Percentiles rank a stretch among this genome's conserved stretches.
Evolutionary conservation across 2,113 vertebrate genomes (phyloP).

Genomic region (Bubalus kerabau): DNA sequence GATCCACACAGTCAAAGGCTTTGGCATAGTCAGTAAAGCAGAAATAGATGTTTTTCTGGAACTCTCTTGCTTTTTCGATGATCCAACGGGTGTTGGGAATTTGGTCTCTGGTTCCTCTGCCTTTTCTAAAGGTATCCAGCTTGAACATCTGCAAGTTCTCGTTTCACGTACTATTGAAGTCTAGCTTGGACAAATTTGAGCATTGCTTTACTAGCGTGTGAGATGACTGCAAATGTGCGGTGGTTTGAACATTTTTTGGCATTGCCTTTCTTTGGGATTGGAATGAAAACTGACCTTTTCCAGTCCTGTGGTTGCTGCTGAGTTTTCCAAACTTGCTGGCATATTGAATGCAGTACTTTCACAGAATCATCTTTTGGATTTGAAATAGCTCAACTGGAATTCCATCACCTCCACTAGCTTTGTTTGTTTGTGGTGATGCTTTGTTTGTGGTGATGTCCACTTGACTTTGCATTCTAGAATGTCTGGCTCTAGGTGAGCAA

Average conservation of each 20-base stretch:
- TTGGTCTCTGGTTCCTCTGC: neutral
- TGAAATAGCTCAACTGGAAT: neutral
- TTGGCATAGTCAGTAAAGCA: neutral
- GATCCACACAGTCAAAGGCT: neutral
- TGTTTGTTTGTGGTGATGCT: neutral
- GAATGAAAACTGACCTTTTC: neutral
- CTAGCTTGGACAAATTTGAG: neutral
- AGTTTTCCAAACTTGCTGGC: neutral
- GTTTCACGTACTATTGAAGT: neutral
- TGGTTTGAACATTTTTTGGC: neutral
- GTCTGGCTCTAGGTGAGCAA: neutral
- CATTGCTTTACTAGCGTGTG: neutral
- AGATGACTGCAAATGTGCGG: rapidly evolving
- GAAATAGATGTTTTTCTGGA: neutral
- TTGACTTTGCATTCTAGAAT: neutral
- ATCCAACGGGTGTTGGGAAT: neutral
- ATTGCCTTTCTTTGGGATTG: neutral
- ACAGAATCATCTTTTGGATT: neutral
- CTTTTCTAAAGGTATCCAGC: neutral
- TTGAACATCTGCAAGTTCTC: neutral
- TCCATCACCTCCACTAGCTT: neutral
- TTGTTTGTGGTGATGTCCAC: neutral
- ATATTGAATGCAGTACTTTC: neutral
- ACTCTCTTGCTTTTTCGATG: neutral
- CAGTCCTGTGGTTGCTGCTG: neutral